A percentile compares a stretch with the other conserved stretches of the same genome.
These are phyloP conservation scores for Helicolenus hilgendorfi DNA, from an alignment of 2,797 vertebrate genomes.

Conservation along the genomic window DNA sequence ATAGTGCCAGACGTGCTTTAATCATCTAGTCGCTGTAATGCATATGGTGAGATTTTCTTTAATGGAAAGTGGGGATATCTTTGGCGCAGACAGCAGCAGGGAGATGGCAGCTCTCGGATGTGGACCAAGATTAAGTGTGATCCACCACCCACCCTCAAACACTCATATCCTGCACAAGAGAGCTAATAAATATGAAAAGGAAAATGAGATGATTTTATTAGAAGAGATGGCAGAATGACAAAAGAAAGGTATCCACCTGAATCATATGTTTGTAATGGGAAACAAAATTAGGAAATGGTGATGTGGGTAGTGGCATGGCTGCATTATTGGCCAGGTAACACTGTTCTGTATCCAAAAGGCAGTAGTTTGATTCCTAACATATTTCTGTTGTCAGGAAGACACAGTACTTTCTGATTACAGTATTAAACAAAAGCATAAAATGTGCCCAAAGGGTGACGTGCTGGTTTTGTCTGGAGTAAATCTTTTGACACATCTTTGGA, in stretches of 20 bases:
- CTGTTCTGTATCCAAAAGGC: neutral
- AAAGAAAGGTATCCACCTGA: neutral
- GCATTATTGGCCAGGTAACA: neutral
- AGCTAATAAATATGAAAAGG: neutral
- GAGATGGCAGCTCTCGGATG: neutral
- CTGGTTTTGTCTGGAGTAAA: too few species aligned
- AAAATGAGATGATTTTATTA: neutral
- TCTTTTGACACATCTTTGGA: too few species aligned
- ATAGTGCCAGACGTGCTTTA: neutral
- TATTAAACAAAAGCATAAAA: neutral
- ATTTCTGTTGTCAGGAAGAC: neutral
- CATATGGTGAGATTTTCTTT: neutral
- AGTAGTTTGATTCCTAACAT: neutral
- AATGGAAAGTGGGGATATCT: neutral
- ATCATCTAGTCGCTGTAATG: conserved; percentile 11
- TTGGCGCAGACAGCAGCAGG: neutral
- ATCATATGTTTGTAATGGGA: neutral
- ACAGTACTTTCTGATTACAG: neutral
- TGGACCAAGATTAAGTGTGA: conserved; percentile 2
- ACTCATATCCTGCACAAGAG: neutral
- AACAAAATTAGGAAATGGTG: neutral
- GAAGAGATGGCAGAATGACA: conserved; percentile 4
- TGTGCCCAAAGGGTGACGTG: neutral
- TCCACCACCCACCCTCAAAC: neutral
- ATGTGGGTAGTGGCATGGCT: neutral